phyloP scores from a whole-genome alignment of 2,888 invertebrate species.

The Nasonia oneida region DNA sequence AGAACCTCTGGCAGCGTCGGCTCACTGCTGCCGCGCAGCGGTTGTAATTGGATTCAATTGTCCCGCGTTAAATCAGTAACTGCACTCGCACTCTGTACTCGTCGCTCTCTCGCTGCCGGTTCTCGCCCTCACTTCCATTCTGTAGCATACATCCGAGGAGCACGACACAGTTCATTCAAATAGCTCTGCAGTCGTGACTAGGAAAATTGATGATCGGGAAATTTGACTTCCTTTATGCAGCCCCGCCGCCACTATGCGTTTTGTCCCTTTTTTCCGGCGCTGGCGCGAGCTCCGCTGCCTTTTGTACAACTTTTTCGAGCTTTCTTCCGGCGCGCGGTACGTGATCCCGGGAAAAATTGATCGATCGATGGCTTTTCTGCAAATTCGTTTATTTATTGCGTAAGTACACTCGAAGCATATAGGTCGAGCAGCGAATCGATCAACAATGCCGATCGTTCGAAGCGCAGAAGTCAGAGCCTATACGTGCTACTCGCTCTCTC shows the following conservation, averaged over 20 bases:
- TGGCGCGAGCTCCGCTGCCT: neutral
- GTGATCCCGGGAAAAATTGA: slow-evolving; percentile 10
- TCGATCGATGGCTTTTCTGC: slow-evolving; percentile 23
- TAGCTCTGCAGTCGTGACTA: slow-evolving; percentile 67
- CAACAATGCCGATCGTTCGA: slow-evolving; percentile 44
- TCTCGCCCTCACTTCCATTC: slow-evolving; percentile 62
- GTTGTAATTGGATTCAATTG: slow-evolving; percentile 79
- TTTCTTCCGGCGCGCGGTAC: neutral
- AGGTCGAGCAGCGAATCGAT: slow-evolving; percentile 21
- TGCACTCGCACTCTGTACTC: slow-evolving; percentile 69
- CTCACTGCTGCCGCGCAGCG: slow-evolving; percentile 65
- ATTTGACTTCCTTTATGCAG: slow-evolving; percentile 10
- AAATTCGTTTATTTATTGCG: too few relatives aligned
- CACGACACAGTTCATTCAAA: slow-evolving; percentile 73
- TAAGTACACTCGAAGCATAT: too few relatives aligned
- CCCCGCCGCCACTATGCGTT: neutral
- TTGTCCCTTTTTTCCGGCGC: neutral
- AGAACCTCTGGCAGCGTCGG: neutral
- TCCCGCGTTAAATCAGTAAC: slow-evolving; percentile 79
- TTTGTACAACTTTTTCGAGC: neutral
- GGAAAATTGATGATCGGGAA: slow-evolving; percentile 67
- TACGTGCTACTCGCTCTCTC: neutral
- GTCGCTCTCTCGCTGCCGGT: slow-evolving; percentile 70
- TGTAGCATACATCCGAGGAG: neutral
- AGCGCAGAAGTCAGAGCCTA: neutral